Conservation (phyloP, 2,888 invertebrate species). For the Dione juno region DNA sequence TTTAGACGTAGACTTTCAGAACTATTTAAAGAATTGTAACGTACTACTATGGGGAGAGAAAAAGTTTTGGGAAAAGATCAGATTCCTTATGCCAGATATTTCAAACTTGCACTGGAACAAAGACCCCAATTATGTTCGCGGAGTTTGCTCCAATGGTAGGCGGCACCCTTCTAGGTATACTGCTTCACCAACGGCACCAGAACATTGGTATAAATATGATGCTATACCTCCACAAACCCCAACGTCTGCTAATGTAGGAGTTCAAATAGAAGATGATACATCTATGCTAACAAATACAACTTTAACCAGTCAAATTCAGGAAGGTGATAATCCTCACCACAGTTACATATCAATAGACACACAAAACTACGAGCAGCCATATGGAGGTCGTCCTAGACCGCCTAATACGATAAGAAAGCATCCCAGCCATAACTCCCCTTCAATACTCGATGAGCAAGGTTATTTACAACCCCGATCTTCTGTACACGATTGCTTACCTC, state of each 20-base stretch:
- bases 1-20: conserved; percentile 90
- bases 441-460: conserved; percentile 80
- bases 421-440: conserved; percentile 72
- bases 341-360: conserved; percentile 87
- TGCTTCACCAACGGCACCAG: conserved; percentile 88
- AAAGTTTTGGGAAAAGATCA: conserved; percentile 94
- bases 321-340: conserved; percentile 86
- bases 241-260: conserved; percentile 77
- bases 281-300: conserved; percentile 85
- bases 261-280: conserved; percentile 84
- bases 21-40: conserved; percentile 87
- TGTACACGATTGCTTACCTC: conserved; percentile 78
- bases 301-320: conserved; percentile 85
- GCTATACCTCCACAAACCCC: conserved; percentile 83
- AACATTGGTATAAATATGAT: conserved; percentile 88
- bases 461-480: conserved; percentile 81
- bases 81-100: conserved; percentile 91
- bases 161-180: conserved; percentile 86
- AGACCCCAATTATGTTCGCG: conserved; percentile 81
- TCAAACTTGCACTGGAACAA: conserved; percentile 86
- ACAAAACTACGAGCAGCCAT: conserved; percentile 80
- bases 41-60: conserved; percentile 91
- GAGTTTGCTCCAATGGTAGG: conserved; percentile 81
- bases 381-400: conserved; percentile 75
- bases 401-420: conserved; percentile 77